Percentiles rank a stretch among this genome's conserved stretches.
These are phyloP conservation scores for Petrocephalus microphthalmus DNA, from an alignment of 2,113 vertebrate species.

Conservation along the genomic window DNA sequence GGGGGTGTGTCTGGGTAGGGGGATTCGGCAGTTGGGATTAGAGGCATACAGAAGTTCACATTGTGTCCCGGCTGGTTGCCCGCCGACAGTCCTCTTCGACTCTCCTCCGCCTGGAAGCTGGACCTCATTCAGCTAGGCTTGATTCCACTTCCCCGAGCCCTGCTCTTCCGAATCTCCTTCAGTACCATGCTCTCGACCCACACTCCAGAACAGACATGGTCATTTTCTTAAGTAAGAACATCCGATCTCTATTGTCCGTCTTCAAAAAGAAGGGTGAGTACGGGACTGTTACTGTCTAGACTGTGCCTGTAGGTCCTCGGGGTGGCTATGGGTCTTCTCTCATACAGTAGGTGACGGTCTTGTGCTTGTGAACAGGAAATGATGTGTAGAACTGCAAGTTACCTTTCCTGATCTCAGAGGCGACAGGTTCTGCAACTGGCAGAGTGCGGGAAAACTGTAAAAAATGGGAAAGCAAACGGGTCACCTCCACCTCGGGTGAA, in stretches of 20 bases:
- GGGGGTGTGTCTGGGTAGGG: background rate
- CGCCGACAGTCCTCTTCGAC: constrained; percentile 29
- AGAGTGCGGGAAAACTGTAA: background rate
- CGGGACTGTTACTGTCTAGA: background rate
- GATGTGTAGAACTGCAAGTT: background rate
- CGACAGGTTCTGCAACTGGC: background rate
- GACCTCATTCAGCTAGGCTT: background rate
- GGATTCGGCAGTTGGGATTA: constrained; percentile 58
- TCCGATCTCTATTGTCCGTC: constrained; percentile 72
- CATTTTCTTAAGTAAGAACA: constrained; percentile 76
- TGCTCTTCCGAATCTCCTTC: background rate
- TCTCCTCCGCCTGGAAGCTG: constrained; percentile 14
- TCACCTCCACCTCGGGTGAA: no score
- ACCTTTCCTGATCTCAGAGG: background rate
- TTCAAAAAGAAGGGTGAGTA: constrained; percentile 92
- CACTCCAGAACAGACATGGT: constrained; percentile 68
- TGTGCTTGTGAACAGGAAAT: background rate
- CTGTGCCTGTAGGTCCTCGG: no score
- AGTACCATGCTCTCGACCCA: constrained; percentile 24
- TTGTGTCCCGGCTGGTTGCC: constrained; percentile 45
- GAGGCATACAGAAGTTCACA: constrained; percentile 48
- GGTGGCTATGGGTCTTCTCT: background rate
- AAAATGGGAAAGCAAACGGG: background rate
- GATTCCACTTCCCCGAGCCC: background rate
- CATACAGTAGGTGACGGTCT: no score